phyloP scores from a whole-genome alignment of 2,113 vertebrate genomes.

The Psittacara wagleri region DNA sequence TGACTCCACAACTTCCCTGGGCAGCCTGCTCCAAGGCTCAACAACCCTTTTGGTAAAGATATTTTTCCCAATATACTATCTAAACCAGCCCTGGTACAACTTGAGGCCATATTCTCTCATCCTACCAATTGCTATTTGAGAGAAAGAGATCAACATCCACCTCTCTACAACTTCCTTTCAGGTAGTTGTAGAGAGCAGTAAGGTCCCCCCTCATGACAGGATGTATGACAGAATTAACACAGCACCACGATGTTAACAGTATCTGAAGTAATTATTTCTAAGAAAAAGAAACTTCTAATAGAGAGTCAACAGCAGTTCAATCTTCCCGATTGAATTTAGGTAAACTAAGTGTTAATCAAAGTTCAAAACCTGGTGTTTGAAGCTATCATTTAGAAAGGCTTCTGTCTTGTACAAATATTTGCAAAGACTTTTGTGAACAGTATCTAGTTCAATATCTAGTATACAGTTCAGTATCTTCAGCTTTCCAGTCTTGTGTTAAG shows the following conservation, averaged over 20 bases:
- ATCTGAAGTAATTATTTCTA: neutral
- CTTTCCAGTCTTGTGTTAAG: neutral
- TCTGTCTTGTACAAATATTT: neutral
- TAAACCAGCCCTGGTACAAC: neutral
- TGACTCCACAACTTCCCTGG: no score
- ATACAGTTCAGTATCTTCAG: neutral
- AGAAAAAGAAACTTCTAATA: neutral
- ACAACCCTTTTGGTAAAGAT: neutral
- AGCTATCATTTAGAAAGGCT: neutral
- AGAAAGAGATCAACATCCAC: neutral
- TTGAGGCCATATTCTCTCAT: neutral
- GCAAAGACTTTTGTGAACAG: neutral
- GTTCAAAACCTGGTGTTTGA: neutral
- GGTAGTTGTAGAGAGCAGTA: neutral
- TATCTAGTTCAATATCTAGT: neutral
- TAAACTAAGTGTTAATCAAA: neutral
- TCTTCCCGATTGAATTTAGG: neutral
- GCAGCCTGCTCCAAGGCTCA: neutral
- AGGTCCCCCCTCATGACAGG: neutral
- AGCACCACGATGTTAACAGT: neutral
- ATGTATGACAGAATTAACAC: neutral
- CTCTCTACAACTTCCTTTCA: neutral
- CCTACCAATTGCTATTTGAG: neutral
- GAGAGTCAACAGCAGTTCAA: neutral
- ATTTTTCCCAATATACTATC: neutral